These are phyloP conservation scores for Numenius phaeopus DNA, from an alignment of 2,797 vertebrate species.

Conservation along the genomic window DNA sequence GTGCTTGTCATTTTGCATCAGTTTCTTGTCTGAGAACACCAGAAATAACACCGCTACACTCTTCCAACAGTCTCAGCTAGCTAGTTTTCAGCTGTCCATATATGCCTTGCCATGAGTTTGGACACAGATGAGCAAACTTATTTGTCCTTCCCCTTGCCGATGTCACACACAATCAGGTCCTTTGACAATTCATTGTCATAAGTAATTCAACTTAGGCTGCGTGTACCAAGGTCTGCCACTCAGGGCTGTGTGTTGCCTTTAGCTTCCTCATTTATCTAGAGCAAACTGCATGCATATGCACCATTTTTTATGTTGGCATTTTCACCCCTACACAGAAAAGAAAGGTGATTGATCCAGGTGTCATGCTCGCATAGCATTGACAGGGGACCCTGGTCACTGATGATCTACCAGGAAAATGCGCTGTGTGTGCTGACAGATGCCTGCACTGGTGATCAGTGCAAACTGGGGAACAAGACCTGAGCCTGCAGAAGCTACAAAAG, in stretches of 20 bases:
- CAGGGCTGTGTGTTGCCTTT: neutral
- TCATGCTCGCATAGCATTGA: neutral
- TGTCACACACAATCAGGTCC: neutral
- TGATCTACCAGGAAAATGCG: neutral
- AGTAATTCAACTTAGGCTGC: neutral
- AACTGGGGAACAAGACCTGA: neutral
- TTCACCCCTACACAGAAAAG: neutral
- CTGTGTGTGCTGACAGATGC: neutral
- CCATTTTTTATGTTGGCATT: neutral
- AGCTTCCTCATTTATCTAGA: neutral
- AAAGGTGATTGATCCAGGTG: neutral
- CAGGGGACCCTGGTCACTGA: neutral
- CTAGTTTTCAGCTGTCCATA: neutral
- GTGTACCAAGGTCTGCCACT: neutral
- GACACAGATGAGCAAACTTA: conserved; percentile 2
- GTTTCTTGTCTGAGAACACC: neutral
- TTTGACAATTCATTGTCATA: conserved; percentile 8
- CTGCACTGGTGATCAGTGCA: neutral
- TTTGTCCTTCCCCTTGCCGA: neutral
- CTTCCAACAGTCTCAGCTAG: neutral
- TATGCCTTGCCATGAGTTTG: neutral
- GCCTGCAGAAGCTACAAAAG: neutral
- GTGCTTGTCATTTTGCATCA: conserved; percentile 41
- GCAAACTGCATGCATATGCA: neutral
- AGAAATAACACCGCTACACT: neutral